These are phyloP conservation scores for Microplitis demolitor DNA, from an alignment of 1,140 invertebrate genomes.

Conservation along the genomic window DNA sequence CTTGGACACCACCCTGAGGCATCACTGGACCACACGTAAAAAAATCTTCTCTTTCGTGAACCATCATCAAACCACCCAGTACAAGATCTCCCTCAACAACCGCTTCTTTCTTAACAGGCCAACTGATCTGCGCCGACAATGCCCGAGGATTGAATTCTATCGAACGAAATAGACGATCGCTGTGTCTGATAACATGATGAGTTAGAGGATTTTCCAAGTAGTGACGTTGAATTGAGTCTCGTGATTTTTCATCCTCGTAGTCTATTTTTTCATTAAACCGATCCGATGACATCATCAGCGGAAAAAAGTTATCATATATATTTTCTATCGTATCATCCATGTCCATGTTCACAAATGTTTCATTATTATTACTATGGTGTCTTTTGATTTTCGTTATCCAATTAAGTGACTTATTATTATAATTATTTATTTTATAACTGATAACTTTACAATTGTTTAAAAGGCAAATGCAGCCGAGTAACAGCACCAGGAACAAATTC, in stretches of 20 bases:
- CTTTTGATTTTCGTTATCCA: slow-evolving; percentile 11
- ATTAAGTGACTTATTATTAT: slow-evolving; percentile 4
- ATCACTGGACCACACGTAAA: slow-evolving; percentile 89
- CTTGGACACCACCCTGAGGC: slow-evolving; percentile 92
- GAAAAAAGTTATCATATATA: not conserved
- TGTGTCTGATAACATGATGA: slow-evolving; percentile 42
- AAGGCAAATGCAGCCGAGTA: slow-evolving; percentile 31
- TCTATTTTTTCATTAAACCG: not conserved
- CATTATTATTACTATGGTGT: not conserved
- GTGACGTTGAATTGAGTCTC: not conserved
- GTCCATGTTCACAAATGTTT: not conserved
- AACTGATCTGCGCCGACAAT: slow-evolving; percentile 49
- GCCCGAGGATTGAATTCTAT: slow-evolving; percentile 31
- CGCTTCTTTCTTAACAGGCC: slow-evolving; percentile 87
- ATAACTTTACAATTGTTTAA: too few species aligned
- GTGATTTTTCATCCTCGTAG: not conserved
- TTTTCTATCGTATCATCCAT: not conserved
- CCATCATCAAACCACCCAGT: slow-evolving; percentile 93
- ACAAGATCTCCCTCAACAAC: slow-evolving; percentile 83
- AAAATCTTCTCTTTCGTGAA: slow-evolving; percentile 86
- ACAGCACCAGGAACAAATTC: slow-evolving; percentile 15
- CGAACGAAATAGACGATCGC: slow-evolving; percentile 38
- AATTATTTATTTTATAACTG: slow-evolving; percentile 8
- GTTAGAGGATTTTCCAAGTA: slow-evolving; percentile 33
- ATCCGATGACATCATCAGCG: not conserved